A percentile compares a stretch with the other conserved stretches of the same genome.
phyloP scores from a whole-genome alignment of 2,888 invertebrate genomes.

The Mycalesis mineus region DNA sequence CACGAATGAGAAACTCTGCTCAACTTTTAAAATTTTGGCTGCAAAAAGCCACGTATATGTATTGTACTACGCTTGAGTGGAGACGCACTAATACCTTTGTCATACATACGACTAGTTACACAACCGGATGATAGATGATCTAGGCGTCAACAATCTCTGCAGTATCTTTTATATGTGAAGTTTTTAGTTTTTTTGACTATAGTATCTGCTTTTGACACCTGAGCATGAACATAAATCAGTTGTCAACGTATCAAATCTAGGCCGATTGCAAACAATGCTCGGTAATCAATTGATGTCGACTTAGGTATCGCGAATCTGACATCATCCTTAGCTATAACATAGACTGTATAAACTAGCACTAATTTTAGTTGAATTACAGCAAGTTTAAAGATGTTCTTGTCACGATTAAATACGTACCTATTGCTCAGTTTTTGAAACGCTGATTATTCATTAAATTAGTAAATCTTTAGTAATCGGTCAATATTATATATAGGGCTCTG shows the following conservation, averaged over 20 bases:
- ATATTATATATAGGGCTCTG: no score
- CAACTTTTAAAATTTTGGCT: background rate
- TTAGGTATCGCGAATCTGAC: conserved; percentile 47
- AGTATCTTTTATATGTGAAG: conserved; percentile 49
- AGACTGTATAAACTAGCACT: conserved; percentile 6
- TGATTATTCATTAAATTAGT: background rate
- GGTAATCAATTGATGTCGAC: conserved; percentile 59
- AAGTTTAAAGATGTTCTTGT: conserved; percentile 44
- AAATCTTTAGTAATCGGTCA: background rate
- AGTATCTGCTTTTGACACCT: conserved; percentile 64
- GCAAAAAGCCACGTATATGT: conserved; percentile 14
- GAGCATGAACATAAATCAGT: conserved; percentile 67
- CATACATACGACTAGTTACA: conserved; percentile 43
- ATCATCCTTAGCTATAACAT: conserved; percentile 41
- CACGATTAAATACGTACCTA: conserved; percentile 37
- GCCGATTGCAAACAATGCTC: conserved; percentile 54
- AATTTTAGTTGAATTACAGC: conserved; percentile 50
- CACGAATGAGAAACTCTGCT: conserved; percentile 3
- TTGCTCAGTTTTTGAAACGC: background rate
- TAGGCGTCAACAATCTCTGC: conserved; percentile 53
- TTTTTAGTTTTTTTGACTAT: conserved; percentile 56
- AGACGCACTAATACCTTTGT: conserved; percentile 49
- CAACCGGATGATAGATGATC: conserved; percentile 60
- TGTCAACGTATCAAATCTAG: conserved; percentile 64
- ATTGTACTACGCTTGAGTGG: conserved; percentile 34